Evolutionary conservation across 2,888 invertebrate species (phyloP).

Genomic region (Tribolium freemani): DNA sequence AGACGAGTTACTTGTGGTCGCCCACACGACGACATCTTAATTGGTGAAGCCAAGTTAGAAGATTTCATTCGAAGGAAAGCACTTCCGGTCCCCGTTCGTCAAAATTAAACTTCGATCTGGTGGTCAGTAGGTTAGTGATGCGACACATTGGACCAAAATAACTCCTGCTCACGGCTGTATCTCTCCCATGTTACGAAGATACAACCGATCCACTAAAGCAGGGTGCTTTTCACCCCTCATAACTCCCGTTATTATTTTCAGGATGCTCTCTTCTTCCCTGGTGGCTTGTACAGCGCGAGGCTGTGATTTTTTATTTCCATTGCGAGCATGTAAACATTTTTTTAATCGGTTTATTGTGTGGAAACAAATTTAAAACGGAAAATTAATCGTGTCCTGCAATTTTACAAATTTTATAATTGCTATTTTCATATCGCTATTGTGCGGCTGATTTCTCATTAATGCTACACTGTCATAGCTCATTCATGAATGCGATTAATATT

Average conservation of each 20-base stretch:
- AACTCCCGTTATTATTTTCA: conserved; percentile 50
- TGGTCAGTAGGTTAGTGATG: conserved; percentile 61
- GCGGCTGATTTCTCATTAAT: conserved; percentile 58
- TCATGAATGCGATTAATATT: conserved; percentile 63
- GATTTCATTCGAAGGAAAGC: conserved; percentile 7
- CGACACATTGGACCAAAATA: conserved; percentile 52
- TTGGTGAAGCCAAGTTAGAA: conserved; percentile 11
- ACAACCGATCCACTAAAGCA: conserved; percentile 44
- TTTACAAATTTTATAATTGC: conserved; percentile 65
- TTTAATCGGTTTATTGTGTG: conserved; percentile 6
- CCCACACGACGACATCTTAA: conserved; percentile 26
- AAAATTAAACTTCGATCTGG: conserved; percentile 34
- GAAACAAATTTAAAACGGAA: conserved; percentile 34
- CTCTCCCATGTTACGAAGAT: conserved; percentile 18
- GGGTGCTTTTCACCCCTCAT: conserved; percentile 50
- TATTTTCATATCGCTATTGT: conserved; percentile 57
- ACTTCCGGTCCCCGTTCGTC: conserved; percentile 9
- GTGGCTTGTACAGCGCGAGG: conserved; percentile 21
- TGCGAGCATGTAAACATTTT: conserved; percentile 4
- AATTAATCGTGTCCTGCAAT: conserved; percentile 62
- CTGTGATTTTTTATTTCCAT: conserved; percentile 13
- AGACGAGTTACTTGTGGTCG: not conserved
- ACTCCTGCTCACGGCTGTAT: conserved; percentile 17
- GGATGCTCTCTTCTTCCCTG: conserved; percentile 40
- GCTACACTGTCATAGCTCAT: conserved; percentile 53